These are phyloP conservation scores for Aulostomus chinensis DNA, from an alignment of 2,797 vertebrate genomes.

Conservation along the genomic window DNA sequence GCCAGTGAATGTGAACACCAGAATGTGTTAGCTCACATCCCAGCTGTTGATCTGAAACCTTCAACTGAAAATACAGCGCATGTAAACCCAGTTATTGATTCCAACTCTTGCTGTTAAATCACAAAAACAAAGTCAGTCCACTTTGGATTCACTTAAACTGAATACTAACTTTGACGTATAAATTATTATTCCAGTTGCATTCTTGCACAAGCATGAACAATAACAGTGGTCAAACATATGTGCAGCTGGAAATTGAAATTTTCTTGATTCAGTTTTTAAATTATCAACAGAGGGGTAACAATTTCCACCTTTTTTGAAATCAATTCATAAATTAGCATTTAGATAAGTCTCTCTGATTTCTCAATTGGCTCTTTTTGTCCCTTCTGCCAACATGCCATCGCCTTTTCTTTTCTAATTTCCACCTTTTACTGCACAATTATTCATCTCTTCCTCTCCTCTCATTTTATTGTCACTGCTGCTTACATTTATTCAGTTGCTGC, in stretches of 20 bases:
- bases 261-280: no score
- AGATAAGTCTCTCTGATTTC: slow-evolving; percentile 46
- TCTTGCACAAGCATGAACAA: slow-evolving; percentile 5
- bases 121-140: slow-evolving; percentile 7
- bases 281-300: slow-evolving; percentile 4
- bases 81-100: no score
- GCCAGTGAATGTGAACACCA: no score
- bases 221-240: slow-evolving; percentile 25
- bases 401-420: slow-evolving; percentile 22
- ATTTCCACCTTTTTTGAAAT: slow-evolving; percentile 17
- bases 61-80: no score
- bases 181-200: slow-evolving; percentile 5
- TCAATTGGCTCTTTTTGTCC: slow-evolving; percentile 20
- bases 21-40: no score
- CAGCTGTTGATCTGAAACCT: no score
- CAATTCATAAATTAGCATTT: slow-evolving; percentile 46
- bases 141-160: neutral
- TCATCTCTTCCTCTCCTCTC: slow-evolving; percentile 6
- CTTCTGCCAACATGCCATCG: neutral
- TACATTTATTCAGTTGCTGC: slow-evolving; percentile 7
- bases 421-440: slow-evolving; percentile 20
- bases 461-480: slow-evolving; percentile 12
- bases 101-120: slow-evolving; percentile 31
- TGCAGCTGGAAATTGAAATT: slow-evolving; percentile 9
- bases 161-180: slow-evolving; percentile 1